phyloP scores from a whole-genome alignment of 2,797 vertebrate genomes.

The Gambelia wislizenii region DNA sequence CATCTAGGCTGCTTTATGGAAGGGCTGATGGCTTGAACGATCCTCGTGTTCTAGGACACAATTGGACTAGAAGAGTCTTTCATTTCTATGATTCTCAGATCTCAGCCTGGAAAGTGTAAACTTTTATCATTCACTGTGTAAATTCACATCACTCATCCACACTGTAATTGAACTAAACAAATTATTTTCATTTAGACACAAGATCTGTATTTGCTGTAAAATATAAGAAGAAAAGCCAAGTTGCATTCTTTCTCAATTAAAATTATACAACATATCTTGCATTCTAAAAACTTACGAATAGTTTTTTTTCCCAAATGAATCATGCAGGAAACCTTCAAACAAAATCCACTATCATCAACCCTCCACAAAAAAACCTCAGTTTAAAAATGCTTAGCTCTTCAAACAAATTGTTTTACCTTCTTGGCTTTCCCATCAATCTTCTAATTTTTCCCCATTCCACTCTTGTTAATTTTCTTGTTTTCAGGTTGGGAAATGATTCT shows the following conservation, averaged over 20 bases:
- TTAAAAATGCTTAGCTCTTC: background rate
- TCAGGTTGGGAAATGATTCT: constrained; percentile 97
- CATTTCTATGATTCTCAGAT: background rate
- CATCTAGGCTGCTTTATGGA: background rate
- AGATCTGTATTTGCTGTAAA: background rate
- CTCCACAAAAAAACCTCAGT: background rate
- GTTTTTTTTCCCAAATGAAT: background rate
- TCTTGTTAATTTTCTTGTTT: constrained; percentile 95
- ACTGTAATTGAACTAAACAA: background rate
- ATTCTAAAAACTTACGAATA: background rate
- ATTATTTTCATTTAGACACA: constrained; percentile 6
- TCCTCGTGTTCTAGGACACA: no score
- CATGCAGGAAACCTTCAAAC: background rate
- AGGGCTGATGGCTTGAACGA: no score
- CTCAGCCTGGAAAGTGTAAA: background rate
- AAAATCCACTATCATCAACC: background rate
- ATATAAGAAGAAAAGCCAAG: background rate
- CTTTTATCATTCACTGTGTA: background rate
- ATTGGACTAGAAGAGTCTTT: background rate
- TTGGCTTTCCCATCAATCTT: constrained; percentile 96
- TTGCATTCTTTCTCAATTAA: background rate
- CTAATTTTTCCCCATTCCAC: constrained; percentile 99
- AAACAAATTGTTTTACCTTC: constrained; percentile 85
- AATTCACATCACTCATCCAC: background rate
- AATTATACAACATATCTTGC: background rate